A percentile compares a stretch with the other conserved stretches of the same genome.
These are phyloP conservation scores for Nymphalis polychloros DNA, from an alignment of 2,888 invertebrate genomes.

Conservation along the genomic window DNA sequence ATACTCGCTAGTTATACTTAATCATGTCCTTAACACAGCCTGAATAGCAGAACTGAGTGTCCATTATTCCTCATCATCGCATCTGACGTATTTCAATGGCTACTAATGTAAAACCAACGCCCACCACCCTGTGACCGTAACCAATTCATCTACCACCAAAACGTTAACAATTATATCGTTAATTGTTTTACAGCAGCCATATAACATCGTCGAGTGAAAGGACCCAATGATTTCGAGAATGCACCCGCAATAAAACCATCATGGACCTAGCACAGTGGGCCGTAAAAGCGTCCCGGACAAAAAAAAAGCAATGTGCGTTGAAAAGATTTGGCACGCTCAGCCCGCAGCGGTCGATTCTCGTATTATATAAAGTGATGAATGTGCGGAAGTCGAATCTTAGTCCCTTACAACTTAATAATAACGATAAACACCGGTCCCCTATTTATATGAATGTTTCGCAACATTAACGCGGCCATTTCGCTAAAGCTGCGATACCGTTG, in stretches of 20 bases:
- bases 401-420: constrained; percentile 77
- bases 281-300: constrained; percentile 31
- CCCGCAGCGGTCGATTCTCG: constrained; percentile 44
- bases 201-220: constrained; percentile 68
- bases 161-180: constrained; percentile 73
- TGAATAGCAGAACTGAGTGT: constrained; percentile 52
- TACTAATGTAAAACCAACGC: constrained; percentile 53
- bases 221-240: constrained; percentile 66
- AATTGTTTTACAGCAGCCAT: constrained; percentile 78
- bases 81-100: constrained; percentile 40
- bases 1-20: constrained; percentile 24
- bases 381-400: constrained; percentile 73
- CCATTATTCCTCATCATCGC: constrained; percentile 55
- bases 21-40: constrained; percentile 37
- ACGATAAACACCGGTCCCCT: constrained; percentile 74
- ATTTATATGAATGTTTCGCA: constrained; percentile 72
- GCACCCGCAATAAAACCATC: constrained; percentile 76
- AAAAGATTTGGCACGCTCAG: constrained; percentile 71
- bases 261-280: constrained; percentile 56
- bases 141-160: constrained; percentile 62
- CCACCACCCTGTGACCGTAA: constrained; percentile 55
- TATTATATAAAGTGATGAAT: constrained; percentile 65
- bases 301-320: constrained; percentile 55
- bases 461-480: constrained; percentile 71
- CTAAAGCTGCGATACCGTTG: constrained; percentile 63